Evolutionary conservation across 2,888 invertebrate species (phyloP).

Genomic region (Tachina lurida): DNA sequence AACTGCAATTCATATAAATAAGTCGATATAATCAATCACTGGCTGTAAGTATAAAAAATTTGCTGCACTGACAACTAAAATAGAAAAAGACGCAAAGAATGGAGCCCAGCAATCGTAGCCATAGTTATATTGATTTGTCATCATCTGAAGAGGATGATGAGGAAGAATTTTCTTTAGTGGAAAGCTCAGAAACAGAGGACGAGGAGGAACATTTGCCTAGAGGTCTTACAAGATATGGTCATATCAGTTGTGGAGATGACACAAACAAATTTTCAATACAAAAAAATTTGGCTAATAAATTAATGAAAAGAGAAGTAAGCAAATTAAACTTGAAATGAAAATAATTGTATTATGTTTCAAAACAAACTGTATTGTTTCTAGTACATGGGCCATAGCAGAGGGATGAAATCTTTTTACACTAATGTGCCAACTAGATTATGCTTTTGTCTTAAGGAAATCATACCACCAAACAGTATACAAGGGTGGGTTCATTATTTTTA

Average conservation of each 20-base stretch:
- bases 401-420: slow-evolving; percentile 83
- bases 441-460: slow-evolving; percentile 86
- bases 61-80: not conserved
- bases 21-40: not conserved
- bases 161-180: slow-evolving; percentile 70
- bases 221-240: slow-evolving; percentile 5
- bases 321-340: not conserved
- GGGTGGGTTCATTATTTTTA: slow-evolving; percentile 76
- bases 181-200: slow-evolving; percentile 75
- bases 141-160: slow-evolving; percentile 67
- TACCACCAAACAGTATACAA: slow-evolving; percentile 84
- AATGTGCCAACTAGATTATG: slow-evolving; percentile 85
- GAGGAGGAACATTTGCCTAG: slow-evolving; percentile 43
- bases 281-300: slow-evolving; percentile 77
- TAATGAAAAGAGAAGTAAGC: slow-evolving; percentile 79
- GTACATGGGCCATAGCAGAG: slow-evolving; percentile 84
- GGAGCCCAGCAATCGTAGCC: slow-evolving; percentile 58
- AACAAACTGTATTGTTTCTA: slow-evolving; percentile 75
- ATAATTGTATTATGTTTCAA: not conserved
- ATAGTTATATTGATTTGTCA: slow-evolving; percentile 64
- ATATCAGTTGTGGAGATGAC: slow-evolving; percentile 42
- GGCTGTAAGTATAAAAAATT: not conserved
- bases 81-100: slow-evolving; percentile 28
- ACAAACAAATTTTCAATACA: slow-evolving; percentile 22
- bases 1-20: slow-evolving; percentile 18